phyloP scores from a whole-genome alignment of 2,888 invertebrate genomes.

The Eupithecia exiguata region DNA sequence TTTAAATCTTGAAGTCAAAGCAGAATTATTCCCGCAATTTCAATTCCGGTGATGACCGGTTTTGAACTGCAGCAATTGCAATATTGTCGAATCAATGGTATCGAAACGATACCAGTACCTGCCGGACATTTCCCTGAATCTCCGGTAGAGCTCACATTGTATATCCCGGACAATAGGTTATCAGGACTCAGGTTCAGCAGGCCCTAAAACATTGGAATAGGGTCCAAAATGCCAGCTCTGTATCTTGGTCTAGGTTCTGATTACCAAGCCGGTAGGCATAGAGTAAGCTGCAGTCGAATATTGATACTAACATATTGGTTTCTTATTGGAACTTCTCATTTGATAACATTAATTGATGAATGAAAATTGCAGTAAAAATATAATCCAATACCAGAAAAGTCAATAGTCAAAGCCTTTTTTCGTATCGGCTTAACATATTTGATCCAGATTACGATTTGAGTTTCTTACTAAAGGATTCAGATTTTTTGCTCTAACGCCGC shows the following conservation, averaged over 20 bases:
- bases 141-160: neutral
- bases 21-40: neutral
- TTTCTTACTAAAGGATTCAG: no score
- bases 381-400: neutral
- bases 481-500: no score
- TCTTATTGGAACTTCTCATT: neutral
- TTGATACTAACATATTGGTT: neutral
- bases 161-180: neutral
- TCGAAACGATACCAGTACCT: neutral
- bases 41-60: neutral
- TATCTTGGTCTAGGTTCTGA: neutral
- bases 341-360: neutral
- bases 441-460: no score
- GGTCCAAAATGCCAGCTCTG: neutral
- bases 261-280: neutral
- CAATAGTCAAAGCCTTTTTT: no score
- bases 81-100: slow-evolving; percentile 2
- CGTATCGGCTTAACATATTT: no score
- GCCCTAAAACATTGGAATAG: neutral
- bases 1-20: no score
- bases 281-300: neutral
- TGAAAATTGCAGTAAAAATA: neutral
- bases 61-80: neutral
- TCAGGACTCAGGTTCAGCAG: neutral
- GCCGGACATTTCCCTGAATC: neutral